phyloP scores from a whole-genome alignment of 2,888 invertebrate species.

The Syritta pipiens region DNA sequence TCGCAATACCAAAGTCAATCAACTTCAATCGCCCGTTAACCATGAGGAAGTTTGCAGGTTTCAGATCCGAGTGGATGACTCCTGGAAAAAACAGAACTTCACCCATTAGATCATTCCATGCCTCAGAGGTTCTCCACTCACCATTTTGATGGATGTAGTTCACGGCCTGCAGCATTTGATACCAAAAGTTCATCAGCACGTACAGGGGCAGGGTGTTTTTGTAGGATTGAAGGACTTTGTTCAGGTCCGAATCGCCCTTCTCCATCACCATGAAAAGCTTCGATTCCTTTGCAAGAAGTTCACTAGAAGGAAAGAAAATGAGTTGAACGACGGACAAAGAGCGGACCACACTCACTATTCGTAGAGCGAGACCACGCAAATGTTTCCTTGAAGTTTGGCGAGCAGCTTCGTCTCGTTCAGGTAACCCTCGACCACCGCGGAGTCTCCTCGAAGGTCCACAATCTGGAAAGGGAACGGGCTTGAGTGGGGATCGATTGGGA shows the following conservation, averaged over 20 bases:
- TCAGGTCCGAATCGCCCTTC: slow-evolving; percentile 93
- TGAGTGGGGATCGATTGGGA: too few relatives aligned
- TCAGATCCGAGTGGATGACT: slow-evolving; percentile 97
- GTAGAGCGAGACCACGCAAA: slow-evolving; percentile 90
- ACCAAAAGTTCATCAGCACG: slow-evolving; percentile 93
- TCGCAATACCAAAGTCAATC: slow-evolving; percentile 98
- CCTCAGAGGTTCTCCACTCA: slow-evolving; percentile 21
- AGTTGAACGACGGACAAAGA: not conserved
- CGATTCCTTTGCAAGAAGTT: slow-evolving; percentile 83
- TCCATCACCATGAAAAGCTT: slow-evolving; percentile 93
- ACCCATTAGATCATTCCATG: not conserved
- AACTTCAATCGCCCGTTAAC: slow-evolving; percentile 92
- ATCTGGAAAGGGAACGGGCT: slow-evolving; percentile 82
- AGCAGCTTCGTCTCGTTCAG: slow-evolving; percentile 93
- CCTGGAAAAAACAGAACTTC: slow-evolving; percentile 81
- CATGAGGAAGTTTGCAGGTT: slow-evolving; percentile 97
- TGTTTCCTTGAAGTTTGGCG: slow-evolving; percentile 88
- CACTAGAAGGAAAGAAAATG: slow-evolving; percentile 81
- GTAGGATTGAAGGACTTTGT: slow-evolving; percentile 85
- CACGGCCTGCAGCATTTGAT: slow-evolving; percentile 95
- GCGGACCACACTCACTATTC: slow-evolving; percentile 86
- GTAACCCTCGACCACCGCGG: slow-evolving; percentile 87
- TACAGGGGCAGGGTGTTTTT: slow-evolving; percentile 84
- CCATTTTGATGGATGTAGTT: slow-evolving; percentile 93
- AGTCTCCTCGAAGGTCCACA: slow-evolving; percentile 89